Evolutionary conservation across 2,113 vertebrate species (phyloP).

Genomic region (Ivindomyrus marchei): DNA sequence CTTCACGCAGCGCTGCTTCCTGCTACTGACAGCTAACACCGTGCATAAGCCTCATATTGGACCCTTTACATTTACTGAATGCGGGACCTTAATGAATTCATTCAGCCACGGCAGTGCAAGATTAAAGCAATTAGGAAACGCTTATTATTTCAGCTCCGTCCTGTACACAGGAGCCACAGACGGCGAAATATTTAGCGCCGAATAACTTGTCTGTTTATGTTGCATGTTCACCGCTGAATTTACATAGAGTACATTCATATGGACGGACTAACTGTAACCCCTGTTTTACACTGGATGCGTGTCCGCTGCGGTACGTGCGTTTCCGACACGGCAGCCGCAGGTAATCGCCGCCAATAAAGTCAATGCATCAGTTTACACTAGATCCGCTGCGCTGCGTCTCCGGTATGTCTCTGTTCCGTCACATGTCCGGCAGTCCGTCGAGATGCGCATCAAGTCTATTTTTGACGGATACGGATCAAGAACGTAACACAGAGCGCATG

Average conservation of each 20-base stretch:
- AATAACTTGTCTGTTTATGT: not conserved
- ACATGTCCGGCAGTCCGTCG: too few species aligned
- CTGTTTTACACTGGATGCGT: too few species aligned
- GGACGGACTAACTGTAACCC: not conserved
- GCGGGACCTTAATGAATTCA: not conserved
- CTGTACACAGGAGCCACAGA: not conserved
- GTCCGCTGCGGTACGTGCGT: too few species aligned
- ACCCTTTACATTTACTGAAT: not conserved
- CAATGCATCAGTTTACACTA: too few species aligned
- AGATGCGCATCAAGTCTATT: too few species aligned
- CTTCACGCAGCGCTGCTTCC: not conserved
- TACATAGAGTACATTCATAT: not conserved
- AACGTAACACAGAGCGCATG: too few species aligned
- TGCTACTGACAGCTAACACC: not conserved
- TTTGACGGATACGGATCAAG: too few species aligned
- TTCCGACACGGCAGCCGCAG: too few species aligned
- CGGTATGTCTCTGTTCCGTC: too few species aligned
- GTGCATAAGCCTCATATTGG: not conserved
- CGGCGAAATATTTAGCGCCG: not conserved
- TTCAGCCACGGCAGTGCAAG: not conserved
- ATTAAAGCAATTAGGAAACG: not conserved
- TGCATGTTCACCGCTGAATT: not conserved
- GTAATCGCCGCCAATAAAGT: too few species aligned
- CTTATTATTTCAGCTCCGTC: not conserved
- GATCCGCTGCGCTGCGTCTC: too few species aligned